Evolutionary conservation across 2,113 vertebrate species (phyloP).

Genomic region (Chloebia gouldiae): DNA sequence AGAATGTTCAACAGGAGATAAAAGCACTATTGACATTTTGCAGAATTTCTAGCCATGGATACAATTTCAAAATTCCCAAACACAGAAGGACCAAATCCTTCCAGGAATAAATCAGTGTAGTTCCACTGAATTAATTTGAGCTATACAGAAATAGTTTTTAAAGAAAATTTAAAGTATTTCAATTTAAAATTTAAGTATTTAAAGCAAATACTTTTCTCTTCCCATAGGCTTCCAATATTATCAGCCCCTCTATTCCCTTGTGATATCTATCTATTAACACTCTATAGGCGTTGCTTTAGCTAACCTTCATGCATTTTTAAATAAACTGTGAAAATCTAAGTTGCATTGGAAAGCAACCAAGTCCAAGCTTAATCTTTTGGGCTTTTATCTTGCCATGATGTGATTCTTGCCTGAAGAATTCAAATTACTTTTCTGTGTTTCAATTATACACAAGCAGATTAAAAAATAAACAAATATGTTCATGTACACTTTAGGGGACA

Average conservation of each 20-base stretch:
- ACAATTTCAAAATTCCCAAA: neutral
- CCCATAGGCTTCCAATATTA: neutral
- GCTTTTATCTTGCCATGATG: neutral
- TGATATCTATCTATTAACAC: neutral
- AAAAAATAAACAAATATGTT: neutral
- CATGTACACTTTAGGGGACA: neutral
- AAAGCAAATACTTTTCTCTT: neutral
- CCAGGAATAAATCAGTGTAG: neutral
- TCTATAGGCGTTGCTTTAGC: neutral
- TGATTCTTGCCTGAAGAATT: neutral
- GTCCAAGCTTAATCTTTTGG: neutral
- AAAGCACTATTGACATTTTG: neutral
- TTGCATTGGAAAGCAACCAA: neutral
- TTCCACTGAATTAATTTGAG: neutral
- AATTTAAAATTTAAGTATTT: neutral
- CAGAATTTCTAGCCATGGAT: neutral
- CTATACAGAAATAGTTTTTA: neutral
- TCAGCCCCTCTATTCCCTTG: neutral
- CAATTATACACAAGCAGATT: neutral
- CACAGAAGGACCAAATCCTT: neutral
- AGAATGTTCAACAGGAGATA: neutral
- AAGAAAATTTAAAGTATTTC: neutral
- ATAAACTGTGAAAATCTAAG: neutral
- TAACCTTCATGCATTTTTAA: neutral
- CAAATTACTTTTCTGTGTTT: neutral